Percentiles rank a stretch among this genome's conserved stretches.
Conservation (phyloP, 2,113 vertebrate genomes). For the Abramis brama region DNA sequence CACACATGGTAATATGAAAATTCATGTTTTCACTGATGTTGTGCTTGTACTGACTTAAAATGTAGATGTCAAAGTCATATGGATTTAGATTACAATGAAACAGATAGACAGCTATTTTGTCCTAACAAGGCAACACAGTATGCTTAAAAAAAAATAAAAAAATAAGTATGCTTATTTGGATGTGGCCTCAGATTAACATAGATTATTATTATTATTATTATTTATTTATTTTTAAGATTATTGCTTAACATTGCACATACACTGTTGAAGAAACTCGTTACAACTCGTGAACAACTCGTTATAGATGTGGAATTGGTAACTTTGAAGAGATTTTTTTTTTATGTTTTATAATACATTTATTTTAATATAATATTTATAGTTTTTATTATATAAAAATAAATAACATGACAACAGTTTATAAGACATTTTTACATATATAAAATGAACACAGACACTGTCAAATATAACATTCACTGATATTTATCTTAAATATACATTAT, state of each 20-base stretch:
- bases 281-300: no score
- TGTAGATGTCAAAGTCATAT: slow-evolving; percentile 8
- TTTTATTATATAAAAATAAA: no score
- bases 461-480: background rate
- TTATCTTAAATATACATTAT: background rate
- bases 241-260: background rate
- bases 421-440: no score
- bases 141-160: no score
- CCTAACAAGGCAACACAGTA: background rate
- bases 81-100: background rate
- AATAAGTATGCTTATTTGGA: background rate
- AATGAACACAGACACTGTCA: background rate
- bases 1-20: slow-evolving; percentile 5
- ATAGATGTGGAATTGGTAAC: no score
- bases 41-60: slow-evolving; percentile 9
- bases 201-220: no score
- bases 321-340: no score
- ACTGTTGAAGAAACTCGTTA: no score
- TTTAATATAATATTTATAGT: no score
- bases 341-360: no score
- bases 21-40: slow-evolving; percentile 24
- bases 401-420: no score
- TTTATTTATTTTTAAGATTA: background rate
- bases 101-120: background rate
- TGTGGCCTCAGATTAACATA: background rate